Base-by-base conservation (phyloP, 2,113 vertebrate genomes). In the Colossoma macropomum region DNA sequence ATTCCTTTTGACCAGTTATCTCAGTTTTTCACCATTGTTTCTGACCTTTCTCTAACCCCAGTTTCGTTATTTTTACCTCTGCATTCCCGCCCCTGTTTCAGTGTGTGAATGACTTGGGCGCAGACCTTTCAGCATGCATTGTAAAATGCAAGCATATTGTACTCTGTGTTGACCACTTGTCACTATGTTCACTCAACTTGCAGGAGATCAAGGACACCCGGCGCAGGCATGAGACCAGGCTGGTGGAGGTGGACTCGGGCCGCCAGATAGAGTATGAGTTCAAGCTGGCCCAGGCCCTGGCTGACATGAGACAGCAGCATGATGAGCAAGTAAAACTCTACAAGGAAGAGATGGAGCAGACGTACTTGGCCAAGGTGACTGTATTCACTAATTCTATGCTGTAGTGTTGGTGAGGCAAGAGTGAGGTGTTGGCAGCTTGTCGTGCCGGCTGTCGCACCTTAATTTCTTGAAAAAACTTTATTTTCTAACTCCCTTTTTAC, bases 121-220 rank as follows among this genome's bases (percentile, higher is more conserved):
- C 56, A 59, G n/a, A 13, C n/a, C n/a, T 16, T 27, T 16, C 21
- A 21, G 4, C 21, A 7, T 59, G 54, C 16, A 59, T 2, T 59
- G 23, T n/a, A 5, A 4, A 21, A 21, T 23, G 54, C 4, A 59
- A 8, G 54, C 25, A 25, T 71, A 54, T 60, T 38, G 54, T 10
- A 9, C n/a, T 23, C 52, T 54, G 4, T 19, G 50, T 17, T 52
- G 21, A 34, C 28, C 30, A 1, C n/a, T 45, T 19, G 13, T 25
- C 19, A 0, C 68, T 62, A 9, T 66, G 23, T 8, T 38, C 11
- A 0, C 19, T 19, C 1, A 19, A n/a, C 23, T 69, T 25, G 0
- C 76, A 98, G 97, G 96, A 98, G 79, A 93, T 97, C 25, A 97
- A 96, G 38, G 96, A 98, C 84, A 94, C 92, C 0, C 93, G 90